These are phyloP conservation scores for Salvelinus alpinus DNA, from an alignment of 2,113 vertebrate genomes.

Conservation along the genomic window DNA sequence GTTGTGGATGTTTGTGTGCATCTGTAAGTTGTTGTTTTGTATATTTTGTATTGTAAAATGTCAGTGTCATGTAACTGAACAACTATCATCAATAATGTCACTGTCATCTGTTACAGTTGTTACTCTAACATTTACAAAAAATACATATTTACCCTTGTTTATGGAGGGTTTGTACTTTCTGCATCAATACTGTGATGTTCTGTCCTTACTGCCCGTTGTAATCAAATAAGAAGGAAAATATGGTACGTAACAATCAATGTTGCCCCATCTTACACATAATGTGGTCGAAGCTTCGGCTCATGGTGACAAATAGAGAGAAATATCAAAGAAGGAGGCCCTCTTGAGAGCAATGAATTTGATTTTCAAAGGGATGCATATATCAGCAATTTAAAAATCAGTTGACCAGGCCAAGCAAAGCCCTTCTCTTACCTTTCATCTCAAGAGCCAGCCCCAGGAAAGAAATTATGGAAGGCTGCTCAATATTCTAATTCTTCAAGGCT, in stretches of 20 bases:
- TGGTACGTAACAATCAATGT: conserved; percentile 44
- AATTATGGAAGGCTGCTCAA: conserved; percentile 65
- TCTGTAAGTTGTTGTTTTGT: too few relatives aligned
- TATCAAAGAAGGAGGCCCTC: conserved; percentile 60
- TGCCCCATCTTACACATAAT: conserved; percentile 38
- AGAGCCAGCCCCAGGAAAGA: conserved; percentile 65
- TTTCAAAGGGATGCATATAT: conserved; percentile 78
- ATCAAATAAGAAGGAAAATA: conserved; percentile 47
- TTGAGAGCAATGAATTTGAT: conserved; percentile 62
- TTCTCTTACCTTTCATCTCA: conserved; percentile 73
- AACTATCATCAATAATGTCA: too few relatives aligned
- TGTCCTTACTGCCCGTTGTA: conserved; percentile 15
- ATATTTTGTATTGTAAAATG: too few relatives aligned
- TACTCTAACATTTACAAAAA: not conserved
- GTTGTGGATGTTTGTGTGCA: too few relatives aligned
- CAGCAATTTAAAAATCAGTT: conserved; percentile 68
- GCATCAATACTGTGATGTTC: not conserved
- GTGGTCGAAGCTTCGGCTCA: conserved; percentile 37
- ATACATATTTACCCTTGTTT: not conserved
- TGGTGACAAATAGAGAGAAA: conserved; percentile 48
- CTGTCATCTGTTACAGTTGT: too few relatives aligned
- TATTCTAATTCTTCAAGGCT: conserved; percentile 67
- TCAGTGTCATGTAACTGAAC: too few relatives aligned
- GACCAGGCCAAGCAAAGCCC: conserved; percentile 61
- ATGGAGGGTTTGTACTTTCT: conserved; percentile 3